A percentile compares a stretch with the other conserved stretches of the same genome.
Evolutionary conservation across 1,140 invertebrate species (phyloP).

Genomic region (Aculops lycopersici): DNA sequence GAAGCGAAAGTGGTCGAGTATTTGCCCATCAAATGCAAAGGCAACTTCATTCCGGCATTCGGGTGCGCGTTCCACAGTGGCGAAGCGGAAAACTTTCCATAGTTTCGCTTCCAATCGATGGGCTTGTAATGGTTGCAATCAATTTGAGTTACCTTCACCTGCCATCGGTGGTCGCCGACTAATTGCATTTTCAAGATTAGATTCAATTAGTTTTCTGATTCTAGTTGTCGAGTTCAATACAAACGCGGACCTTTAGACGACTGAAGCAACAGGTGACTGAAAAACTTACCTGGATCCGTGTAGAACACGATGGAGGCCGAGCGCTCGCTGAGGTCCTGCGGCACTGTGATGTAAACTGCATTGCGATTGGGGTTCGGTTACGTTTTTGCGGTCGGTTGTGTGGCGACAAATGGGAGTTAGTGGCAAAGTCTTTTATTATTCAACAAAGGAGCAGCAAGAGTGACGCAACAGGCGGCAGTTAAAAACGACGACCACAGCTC

Average conservation of each 20-base stretch:
- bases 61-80: neutral
- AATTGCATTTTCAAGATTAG: no score
- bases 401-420: neutral
- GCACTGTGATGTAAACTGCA: slow-evolving; percentile 7
- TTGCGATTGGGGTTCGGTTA: no score
- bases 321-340: slow-evolving; percentile 2
- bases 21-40: no score
- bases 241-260: no score
- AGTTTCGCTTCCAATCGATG: neutral
- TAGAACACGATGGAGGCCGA: slow-evolving; percentile 7
- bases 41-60: no score
- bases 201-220: no score
- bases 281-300: slow-evolving; percentile 4
- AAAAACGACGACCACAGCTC: no score
- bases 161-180: slow-evolving; percentile 8
- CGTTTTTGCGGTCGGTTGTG: no score
- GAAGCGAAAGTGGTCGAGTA: neutral
- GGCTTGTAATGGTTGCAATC: slow-evolving; percentile 1
- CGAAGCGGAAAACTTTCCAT: neutral
- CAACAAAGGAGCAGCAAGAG: no score
- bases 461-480: no score
- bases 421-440: neutral
- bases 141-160: slow-evolving; percentile 8
- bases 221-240: no score
- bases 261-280: no score